Conservation (phyloP, 2,888 invertebrate species). For the Xestia c-nigrum region DNA sequence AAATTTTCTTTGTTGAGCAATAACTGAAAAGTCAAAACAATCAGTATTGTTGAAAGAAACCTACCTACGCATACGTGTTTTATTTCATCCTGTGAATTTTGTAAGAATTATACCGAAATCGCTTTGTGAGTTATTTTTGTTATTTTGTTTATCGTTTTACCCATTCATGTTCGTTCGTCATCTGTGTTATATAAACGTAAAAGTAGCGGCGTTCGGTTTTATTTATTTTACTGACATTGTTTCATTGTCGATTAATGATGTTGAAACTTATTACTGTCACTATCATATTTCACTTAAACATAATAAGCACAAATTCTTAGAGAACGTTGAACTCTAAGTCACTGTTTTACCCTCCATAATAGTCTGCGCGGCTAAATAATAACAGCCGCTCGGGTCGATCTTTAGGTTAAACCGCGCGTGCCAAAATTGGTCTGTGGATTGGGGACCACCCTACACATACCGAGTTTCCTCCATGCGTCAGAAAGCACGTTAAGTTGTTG, state of each 20-base stretch:
- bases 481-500: too few species aligned
- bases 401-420: too few species aligned
- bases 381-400: too few species aligned
- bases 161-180: background rate
- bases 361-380: too few species aligned
- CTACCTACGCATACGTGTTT: background rate
- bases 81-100: constrained; percentile 1
- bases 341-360: constrained; percentile 3
- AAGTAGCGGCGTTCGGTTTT: background rate
- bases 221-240: constrained; percentile 2
- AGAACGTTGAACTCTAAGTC: background rate
- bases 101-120: constrained; percentile 3
- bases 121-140: background rate
- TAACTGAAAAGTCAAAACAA: background rate
- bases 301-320: constrained; percentile 7
- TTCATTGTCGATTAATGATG: constrained; percentile 21
- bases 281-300: constrained; percentile 6
- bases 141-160: background rate
- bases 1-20: background rate
- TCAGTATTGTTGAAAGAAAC: background rate
- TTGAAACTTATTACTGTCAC: background rate
- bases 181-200: background rate
- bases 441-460: too few species aligned
- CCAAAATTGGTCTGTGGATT: too few species aligned
- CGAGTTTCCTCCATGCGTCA: too few species aligned